phyloP scores from a whole-genome alignment of 1,140 invertebrate species.

The Diorhabda sublineata region DNA sequence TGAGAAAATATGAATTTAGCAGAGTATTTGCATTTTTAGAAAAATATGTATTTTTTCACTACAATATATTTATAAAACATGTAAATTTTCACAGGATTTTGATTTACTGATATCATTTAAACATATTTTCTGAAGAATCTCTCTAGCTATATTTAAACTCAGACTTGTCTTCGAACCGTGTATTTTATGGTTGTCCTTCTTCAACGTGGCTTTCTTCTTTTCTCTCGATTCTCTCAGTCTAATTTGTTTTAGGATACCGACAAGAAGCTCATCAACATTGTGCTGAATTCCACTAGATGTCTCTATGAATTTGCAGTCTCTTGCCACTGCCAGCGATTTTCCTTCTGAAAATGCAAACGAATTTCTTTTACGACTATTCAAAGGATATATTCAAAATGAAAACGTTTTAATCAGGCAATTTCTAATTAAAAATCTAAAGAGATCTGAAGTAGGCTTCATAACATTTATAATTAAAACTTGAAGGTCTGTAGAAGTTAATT shows the following conservation, averaged over 20 bases:
- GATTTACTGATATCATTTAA: conserved; percentile 82
- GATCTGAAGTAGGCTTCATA: too few species aligned
- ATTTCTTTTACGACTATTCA: neutral
- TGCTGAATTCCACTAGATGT: conserved; percentile 87
- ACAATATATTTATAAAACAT: conserved; percentile 65
- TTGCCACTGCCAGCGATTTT: conserved; percentile 76
- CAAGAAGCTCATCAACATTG: conserved; percentile 85
- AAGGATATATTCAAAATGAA: too few species aligned
- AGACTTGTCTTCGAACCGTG: conserved; percentile 65
- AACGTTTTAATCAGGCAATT: too few species aligned
- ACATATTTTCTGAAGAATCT: conserved; percentile 81
- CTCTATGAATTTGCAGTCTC: conserved; percentile 89
- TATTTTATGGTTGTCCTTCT: conserved; percentile 51
- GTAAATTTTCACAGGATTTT: conserved; percentile 86
- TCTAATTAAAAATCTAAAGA: too few species aligned
- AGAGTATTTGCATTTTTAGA: conserved; percentile 15
- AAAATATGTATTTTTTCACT: conserved; percentile 9
- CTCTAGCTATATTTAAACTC: conserved; percentile 68
- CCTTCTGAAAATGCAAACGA: conserved; percentile 64
- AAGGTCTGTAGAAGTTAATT: too few species aligned
- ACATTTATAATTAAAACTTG: too few species aligned
- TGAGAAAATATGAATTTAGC: conserved; percentile 12
- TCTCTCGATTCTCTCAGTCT: conserved; percentile 69
- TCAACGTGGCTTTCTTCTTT: conserved; percentile 48
- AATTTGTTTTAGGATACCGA: conserved; percentile 83